Percentiles rank a stretch among this genome's conserved stretches.
Conservation (phyloP, 2,113 vertebrate genomes). For the Bostrychus sinensis region DNA sequence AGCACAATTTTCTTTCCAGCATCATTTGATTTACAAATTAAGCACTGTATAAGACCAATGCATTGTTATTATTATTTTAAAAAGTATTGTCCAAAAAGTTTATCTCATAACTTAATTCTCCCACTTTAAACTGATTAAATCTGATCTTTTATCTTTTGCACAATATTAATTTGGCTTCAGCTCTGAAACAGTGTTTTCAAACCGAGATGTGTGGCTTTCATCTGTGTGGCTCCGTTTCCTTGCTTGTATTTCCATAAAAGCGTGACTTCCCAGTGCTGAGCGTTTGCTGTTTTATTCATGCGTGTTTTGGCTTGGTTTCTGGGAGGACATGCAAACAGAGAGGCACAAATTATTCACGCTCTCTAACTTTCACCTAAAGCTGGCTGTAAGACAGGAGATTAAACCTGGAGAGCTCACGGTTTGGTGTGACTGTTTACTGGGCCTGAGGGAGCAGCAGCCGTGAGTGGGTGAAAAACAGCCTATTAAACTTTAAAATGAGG, state of each 20-base stretch:
- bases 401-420: background rate
- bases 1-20: too few relatives aligned
- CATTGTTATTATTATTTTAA: too few relatives aligned
- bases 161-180: too few relatives aligned
- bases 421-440: background rate
- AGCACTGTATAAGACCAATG: too few relatives aligned
- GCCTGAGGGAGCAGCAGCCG: background rate
- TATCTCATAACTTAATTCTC: too few relatives aligned
- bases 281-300: background rate
- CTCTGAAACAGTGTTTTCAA: background rate
- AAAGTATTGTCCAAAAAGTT: too few relatives aligned
- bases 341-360: constrained; percentile 9
- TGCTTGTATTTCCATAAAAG: background rate
- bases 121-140: too few relatives aligned
- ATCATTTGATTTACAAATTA: too few relatives aligned
- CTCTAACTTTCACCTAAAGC: background rate
- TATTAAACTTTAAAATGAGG: background rate
- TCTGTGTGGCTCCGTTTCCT: background rate
- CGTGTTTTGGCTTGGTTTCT: background rate
- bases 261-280: background rate
- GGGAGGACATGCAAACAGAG: background rate
- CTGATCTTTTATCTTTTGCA: too few relatives aligned
- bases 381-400: background rate
- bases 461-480: background rate
- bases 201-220: background rate